phyloP scores from a whole-genome alignment of 2,888 invertebrate genomes.

The Aphodius granarius region DNA sequence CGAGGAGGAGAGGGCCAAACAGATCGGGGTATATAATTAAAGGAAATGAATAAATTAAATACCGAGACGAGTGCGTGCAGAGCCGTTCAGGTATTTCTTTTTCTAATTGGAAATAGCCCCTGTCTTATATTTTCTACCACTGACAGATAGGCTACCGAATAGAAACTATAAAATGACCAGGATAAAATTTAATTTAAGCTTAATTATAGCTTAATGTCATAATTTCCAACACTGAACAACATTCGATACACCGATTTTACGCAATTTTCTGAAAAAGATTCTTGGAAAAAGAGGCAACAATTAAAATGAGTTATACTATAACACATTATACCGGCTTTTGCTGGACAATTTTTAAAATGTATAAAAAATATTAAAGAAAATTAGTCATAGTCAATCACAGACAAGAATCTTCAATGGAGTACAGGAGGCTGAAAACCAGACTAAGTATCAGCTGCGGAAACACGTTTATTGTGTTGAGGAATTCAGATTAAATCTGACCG shows the following conservation, averaged over 20 bases:
- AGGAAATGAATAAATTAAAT: constrained; percentile 23
- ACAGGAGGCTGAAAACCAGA: background rate
- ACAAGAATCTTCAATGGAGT: too few species aligned
- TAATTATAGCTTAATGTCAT: too few species aligned
- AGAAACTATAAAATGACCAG: background rate
- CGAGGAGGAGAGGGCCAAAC: background rate
- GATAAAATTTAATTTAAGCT: too few species aligned
- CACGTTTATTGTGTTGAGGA: background rate
- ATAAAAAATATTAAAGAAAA: too few species aligned
- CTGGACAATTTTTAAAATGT: too few species aligned
- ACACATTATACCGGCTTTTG: too few species aligned
- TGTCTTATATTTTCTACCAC: constrained; percentile 5
- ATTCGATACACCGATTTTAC: too few species aligned
- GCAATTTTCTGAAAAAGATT: too few species aligned
- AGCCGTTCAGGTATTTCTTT: constrained; percentile 10
- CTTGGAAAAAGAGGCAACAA: too few species aligned
- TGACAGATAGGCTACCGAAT: constrained; percentile 7
- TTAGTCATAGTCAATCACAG: too few species aligned
- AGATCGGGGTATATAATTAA: constrained; percentile 24
- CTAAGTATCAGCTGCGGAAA: background rate
- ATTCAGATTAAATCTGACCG: background rate
- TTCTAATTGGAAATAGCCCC: constrained; percentile 5
- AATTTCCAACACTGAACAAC: too few species aligned
- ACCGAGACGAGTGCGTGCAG: background rate
- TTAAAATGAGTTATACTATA: too few species aligned